A percentile compares a stretch with the other conserved stretches of the same genome.
phyloP scores from a whole-genome alignment of 30 jellyfish, hydroid and myxozoan genomes.

The Catostylus mosaicus region DNA sequence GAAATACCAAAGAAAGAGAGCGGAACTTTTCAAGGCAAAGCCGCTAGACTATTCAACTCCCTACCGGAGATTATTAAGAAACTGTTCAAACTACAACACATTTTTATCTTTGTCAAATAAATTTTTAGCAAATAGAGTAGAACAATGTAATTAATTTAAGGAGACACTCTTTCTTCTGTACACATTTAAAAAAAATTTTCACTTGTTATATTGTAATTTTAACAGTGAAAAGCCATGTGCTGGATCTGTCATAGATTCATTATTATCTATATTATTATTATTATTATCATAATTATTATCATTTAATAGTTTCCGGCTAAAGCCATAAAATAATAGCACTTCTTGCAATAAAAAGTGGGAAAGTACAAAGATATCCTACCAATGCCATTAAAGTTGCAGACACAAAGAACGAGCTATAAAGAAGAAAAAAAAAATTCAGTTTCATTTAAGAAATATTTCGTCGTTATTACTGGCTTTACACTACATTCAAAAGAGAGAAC shows the following conservation, averaged over 20 bases:
- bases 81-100: background rate
- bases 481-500: no score
- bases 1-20: no score
- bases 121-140: background rate
- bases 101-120: background rate
- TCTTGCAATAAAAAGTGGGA: no score
- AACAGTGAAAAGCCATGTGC: background rate
- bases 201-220: background rate
- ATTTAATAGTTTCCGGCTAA: no score
- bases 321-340: no score
- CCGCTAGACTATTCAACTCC: background rate
- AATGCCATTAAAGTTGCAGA: slow-evolving; percentile 87
- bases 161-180: background rate
- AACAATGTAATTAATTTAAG: background rate
- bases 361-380: slow-evolving; percentile 67
- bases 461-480: no score
- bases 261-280: no score
- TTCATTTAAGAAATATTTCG: no score
- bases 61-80: background rate
- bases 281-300: no score
- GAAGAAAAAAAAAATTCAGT: no score
- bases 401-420: slow-evolving; percentile 89
- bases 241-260: no score
- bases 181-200: background rate
- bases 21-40: background rate